phyloP scores from a whole-genome alignment of 2,797 vertebrate genomes.

The Prionace glauca region DNA sequence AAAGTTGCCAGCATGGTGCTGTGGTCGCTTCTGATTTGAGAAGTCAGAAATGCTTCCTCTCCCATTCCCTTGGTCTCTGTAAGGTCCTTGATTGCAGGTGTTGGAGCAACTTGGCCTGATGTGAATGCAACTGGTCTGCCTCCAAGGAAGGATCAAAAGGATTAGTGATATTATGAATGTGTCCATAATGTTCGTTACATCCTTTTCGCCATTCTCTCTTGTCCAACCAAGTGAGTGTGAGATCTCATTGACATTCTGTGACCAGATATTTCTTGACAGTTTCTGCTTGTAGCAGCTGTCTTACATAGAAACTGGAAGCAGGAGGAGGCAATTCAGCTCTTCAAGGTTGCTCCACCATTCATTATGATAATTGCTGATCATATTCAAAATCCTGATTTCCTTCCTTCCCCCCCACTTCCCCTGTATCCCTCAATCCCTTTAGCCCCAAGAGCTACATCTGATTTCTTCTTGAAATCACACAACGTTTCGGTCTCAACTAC shows the following conservation, averaged over 20 bases:
- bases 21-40: background rate
- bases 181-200: background rate
- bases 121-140: no score
- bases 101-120: background rate
- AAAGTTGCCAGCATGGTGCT: background rate
- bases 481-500: no score
- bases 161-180: background rate
- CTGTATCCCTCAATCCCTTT: no score
- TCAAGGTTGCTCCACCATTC: no score
- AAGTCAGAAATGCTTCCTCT: background rate
- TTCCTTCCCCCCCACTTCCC: no score
- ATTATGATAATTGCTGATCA: no score
- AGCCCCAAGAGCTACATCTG: no score
- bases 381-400: no score
- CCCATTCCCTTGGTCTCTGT: background rate
- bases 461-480: no score
- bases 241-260: background rate
- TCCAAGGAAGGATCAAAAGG: background rate
- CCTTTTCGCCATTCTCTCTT: background rate
- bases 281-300: slow-evolving; percentile 40
- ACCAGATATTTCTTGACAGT: slow-evolving; percentile 34
- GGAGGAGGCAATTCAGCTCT: no score
- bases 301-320: no score
- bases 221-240: background rate
- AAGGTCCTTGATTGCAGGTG: background rate